phyloP scores from a whole-genome alignment of 2,113 vertebrate species.

The Halcyon senegalensis region DNA sequence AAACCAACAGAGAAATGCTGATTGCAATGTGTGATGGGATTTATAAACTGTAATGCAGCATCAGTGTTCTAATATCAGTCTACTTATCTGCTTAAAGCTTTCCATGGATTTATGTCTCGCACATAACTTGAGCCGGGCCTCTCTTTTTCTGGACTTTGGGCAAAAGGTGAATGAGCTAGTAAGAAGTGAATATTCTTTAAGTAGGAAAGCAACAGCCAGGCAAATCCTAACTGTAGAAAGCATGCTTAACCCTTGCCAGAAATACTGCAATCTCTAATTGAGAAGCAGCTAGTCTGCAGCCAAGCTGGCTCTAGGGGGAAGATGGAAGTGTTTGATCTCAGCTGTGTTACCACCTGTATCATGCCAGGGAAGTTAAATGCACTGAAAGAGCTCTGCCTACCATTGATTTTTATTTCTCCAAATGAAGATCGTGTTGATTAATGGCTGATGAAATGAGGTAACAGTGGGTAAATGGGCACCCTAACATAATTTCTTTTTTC shows the following conservation, averaged over 20 bases:
- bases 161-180: neutral
- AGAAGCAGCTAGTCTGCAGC: conserved; percentile 20
- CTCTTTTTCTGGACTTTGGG: neutral
- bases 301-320: conserved; percentile 58
- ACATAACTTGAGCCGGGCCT: neutral
- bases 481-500: neutral
- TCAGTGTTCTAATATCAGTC: neutral
- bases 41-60: neutral
- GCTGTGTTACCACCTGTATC: conserved; percentile 61
- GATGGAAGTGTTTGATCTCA: conserved; percentile 49
- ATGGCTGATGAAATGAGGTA: conserved; percentile 54
- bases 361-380: conserved; percentile 49
- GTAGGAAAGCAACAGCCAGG: neutral
- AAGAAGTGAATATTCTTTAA: neutral
- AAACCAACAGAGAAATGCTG: neutral
- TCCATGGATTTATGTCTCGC: neutral
- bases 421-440: conserved; percentile 49
- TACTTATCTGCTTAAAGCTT: neutral
- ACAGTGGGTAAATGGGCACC: conserved; percentile 52
- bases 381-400: conserved; percentile 37
- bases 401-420: conserved; percentile 55
- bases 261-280: conserved; percentile 13
- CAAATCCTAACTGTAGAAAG: conserved; percentile 11
- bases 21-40: neutral
- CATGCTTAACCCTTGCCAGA: conserved; percentile 30